phyloP scores from a whole-genome alignment of 2,888 invertebrate species.

The Norana najaformis region DNA sequence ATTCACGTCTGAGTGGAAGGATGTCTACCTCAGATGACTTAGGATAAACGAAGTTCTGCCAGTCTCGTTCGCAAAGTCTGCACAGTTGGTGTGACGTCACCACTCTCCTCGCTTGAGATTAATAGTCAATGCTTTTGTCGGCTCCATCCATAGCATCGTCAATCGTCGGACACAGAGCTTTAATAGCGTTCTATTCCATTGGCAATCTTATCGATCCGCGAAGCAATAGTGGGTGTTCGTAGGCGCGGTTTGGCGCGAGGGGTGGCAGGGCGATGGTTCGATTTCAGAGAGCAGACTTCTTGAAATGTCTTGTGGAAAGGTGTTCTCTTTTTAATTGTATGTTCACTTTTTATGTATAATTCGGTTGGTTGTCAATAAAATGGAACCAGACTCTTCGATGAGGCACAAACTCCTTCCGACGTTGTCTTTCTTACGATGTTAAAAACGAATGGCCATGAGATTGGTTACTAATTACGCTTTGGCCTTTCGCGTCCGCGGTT shows the following conservation, averaged over 20 bases:
- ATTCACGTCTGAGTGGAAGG: conserved; percentile 39
- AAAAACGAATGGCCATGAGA: too few species aligned
- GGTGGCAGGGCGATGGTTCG: not conserved
- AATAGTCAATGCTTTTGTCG: not conserved
- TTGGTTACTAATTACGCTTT: too few species aligned
- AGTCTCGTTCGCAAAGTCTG: not conserved
- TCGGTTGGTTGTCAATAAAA: conserved; percentile 6
- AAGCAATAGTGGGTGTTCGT: not conserved
- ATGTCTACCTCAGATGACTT: not conserved
- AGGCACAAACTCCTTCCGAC: too few species aligned
- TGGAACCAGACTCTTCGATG: not conserved
- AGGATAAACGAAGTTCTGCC: not conserved
- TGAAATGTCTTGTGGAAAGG: not conserved
- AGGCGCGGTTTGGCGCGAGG: not conserved
- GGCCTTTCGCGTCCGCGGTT: too few species aligned
- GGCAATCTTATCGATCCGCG: not conserved
- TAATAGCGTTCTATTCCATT: not conserved
- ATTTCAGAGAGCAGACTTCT: not conserved
- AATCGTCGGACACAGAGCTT: not conserved
- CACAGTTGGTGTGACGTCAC: not conserved
- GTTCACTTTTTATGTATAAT: not conserved
- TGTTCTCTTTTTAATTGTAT: not conserved
- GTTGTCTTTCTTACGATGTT: too few species aligned
- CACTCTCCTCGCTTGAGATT: not conserved
- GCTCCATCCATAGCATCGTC: not conserved